Evolutionary conservation across 2,888 invertebrate genomes (phyloP), one percentile per base, ranked within the genome.

Genomic region (Phyllotreta striolata): DNA sequence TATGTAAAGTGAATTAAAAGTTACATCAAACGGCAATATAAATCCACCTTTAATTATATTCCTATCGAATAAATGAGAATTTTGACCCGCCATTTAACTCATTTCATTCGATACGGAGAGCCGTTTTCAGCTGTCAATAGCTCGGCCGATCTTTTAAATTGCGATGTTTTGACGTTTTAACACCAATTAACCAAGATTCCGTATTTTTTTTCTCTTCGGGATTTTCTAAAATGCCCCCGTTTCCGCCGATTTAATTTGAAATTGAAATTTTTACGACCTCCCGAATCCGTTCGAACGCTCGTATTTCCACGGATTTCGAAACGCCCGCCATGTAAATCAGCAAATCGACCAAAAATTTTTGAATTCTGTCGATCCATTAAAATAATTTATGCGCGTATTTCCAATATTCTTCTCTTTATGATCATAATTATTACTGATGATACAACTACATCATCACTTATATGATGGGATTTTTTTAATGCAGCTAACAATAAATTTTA

Each of bases 1-100:
- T 14, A 47, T 47, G 47, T 47, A 47, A 47, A 47, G 47, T 47
- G 47, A 47, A 47, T 47, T 47, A 47, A 47, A 47, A 47, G 24
- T 44, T 47, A 47, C 47, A 47, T 47, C 13, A 47, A 47, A 47
- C 24, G n/a, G 13, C 47, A 13, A 47, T 47, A 47, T 47, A 47
- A 47, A 47, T 47, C 34, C 47, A 47, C 47, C 47, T 47, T 47
- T 47, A 47, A 47, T 14, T 47, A 47, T 14, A 47, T 47, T 47
- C 47, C n/a, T 47, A 47, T 47, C 47, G 34, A 8, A 9, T 47
- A 13, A 47, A 47, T 47, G 47, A 12, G 47, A 47, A 14, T 47
- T 14, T 47, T 47, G 47, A 47, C 47, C 47, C 6, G 13, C 24
- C 47, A 47, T 47, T 47, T 47, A 47, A 24, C 12, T 47, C 47